Evolutionary conservation across 2,888 invertebrate genomes (phyloP).

Genomic region (Caprella mutica): DNA sequence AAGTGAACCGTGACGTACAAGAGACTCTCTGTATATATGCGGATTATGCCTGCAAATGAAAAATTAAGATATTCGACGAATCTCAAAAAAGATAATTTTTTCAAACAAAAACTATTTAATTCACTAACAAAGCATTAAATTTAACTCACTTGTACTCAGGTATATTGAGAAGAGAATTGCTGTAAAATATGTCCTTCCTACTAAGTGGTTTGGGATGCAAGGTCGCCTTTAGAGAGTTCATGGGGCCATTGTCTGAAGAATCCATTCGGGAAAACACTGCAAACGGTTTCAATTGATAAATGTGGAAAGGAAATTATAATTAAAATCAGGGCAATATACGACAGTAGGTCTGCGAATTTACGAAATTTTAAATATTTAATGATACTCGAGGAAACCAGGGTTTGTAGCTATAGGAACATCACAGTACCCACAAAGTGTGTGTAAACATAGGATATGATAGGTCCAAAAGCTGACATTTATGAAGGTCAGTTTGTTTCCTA

Average conservation of each 20-base stretch:
- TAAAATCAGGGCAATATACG: background rate
- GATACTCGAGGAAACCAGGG: background rate
- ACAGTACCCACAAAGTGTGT: too few relatives aligned
- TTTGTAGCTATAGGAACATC: too few relatives aligned
- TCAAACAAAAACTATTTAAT: too few relatives aligned
- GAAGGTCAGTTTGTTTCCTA: background rate
- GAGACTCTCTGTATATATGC: conserved; percentile 4
- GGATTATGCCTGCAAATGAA: background rate
- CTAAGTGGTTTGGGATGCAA: conserved; percentile 51
- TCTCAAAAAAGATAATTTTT: background rate
- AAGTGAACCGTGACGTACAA: conserved; percentile 6
- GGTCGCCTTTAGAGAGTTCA: background rate
- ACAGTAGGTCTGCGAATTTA: background rate
- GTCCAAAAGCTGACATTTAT: background rate
- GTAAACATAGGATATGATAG: background rate
- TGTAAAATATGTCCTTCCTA: conserved; percentile 78
- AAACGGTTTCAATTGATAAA: too few relatives aligned
- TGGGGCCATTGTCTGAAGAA: background rate
- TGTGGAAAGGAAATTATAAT: too few relatives aligned
- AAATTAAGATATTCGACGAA: conserved; percentile 4
- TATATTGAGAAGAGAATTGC: conserved; percentile 57
- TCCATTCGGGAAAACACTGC: conserved; percentile 1
- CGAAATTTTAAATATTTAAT: background rate
- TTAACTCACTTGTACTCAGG: conserved; percentile 39
- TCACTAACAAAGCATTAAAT: background rate